Evolutionary conservation across 2,888 invertebrate genomes (phyloP), one percentile per base, ranked within the genome.

Genomic region (Pachycephus smyrnensis): DNA sequence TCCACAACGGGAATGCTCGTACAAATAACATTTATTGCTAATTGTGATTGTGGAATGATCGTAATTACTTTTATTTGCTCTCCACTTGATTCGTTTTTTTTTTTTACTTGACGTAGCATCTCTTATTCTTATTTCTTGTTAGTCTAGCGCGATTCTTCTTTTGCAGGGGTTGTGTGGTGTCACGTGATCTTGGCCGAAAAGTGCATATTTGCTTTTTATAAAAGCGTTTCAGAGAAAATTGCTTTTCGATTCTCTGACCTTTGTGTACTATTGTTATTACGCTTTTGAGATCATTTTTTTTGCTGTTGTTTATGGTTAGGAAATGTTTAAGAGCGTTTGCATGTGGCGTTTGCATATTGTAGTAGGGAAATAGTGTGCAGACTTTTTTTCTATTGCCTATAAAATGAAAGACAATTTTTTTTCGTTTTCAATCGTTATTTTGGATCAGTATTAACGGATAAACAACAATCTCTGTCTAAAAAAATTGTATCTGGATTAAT

Each of bases 21-120:
- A 76, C 79, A 37, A 55, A 55, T 55, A 23, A 55, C 23, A 55
- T 55, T 55, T 55, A 55, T 55, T 55, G 55, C 55, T 55, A 55
- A 23, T 79, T 79, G 40, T 73, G 36, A 76, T 69, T 79, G 76
- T 69, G 77, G 76, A 76, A 79, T 79, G 76, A 73, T 80, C 78
- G 79, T 84, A 79, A 80, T 84, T 85, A 76, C 69, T 82, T 81
- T 80, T 83, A 82, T 86, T 85, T 83, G 79, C 80, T 74, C 12
- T 36, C n/a, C 36, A 73, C 69, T 79, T 31, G 71, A 32, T 23
- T 74, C 36, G 6, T 74, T 74, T n/a, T 9, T 74, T 74, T n/a
- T 9, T 35, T 23, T 74, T 74, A 74, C 31, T 71, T 30, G 55
- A 6, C 55, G 55, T 55, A 55, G 55, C 55, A 55, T 23, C 23